phyloP scores from a whole-genome alignment of 1,140 invertebrate genomes.

The Ceratitis capitata region DNA sequence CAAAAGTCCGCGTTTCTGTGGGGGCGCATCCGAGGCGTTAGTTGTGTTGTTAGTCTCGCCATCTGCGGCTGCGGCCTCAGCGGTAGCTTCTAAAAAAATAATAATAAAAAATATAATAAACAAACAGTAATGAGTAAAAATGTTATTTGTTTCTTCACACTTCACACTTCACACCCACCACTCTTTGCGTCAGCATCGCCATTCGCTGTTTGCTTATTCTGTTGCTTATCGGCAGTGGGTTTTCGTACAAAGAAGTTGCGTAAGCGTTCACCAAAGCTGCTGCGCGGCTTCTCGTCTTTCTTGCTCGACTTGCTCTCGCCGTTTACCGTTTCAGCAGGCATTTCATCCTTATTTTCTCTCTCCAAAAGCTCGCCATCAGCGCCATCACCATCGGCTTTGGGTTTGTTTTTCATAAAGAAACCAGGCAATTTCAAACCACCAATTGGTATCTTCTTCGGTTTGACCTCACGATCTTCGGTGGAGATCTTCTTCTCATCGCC shows the following conservation, averaged over 20 bases:
- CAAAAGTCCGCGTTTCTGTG: constrained; percentile 67
- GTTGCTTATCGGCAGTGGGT: constrained; percentile 53
- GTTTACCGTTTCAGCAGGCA: constrained; percentile 9
- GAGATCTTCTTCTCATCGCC: constrained; percentile 69
- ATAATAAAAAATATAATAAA: neutral
- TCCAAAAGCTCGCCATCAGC: constrained; percentile 65
- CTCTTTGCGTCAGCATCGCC: constrained; percentile 55
- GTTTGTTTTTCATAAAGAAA: constrained; percentile 80
- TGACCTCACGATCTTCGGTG: constrained; percentile 75
- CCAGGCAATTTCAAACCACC: constrained; percentile 85
- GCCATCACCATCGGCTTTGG: constrained; percentile 65
- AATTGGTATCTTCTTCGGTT: constrained; percentile 83
- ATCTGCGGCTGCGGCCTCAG: constrained; percentile 67
- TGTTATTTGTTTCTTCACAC: no score
- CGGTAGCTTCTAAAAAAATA: constrained; percentile 54
- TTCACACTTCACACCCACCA: constrained; percentile 48
- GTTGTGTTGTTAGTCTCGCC: constrained; percentile 51
- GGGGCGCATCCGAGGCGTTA: constrained; percentile 48
- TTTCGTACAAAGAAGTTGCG: constrained; percentile 60
- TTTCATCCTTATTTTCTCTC: constrained; percentile 60
- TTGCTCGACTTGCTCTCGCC: constrained; percentile 54
- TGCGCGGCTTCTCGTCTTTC: constrained; percentile 56
- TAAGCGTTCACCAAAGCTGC: constrained; percentile 56
- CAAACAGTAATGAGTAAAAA: neutral
- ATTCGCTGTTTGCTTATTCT: constrained; percentile 49